A percentile compares a stretch with the other conserved stretches of the same genome.
These are phyloP conservation scores for Hemicordylus capensis DNA, from an alignment of 2,113 vertebrate genomes.

Conservation along the genomic window DNA sequence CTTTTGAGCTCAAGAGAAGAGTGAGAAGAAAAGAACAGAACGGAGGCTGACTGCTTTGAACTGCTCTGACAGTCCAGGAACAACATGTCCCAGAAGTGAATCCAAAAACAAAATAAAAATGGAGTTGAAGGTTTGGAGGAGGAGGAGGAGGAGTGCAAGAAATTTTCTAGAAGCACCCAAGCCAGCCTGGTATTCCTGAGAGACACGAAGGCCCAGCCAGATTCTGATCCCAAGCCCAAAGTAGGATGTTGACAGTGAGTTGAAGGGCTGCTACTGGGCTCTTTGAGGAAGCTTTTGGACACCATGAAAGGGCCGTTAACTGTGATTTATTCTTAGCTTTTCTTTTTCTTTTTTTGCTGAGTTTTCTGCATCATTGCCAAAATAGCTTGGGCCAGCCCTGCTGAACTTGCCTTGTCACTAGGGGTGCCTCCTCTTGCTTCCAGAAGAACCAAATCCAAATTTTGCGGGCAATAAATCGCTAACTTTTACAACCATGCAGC, in stretches of 20 bases:
- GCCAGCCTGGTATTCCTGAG: not conserved
- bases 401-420: not conserved
- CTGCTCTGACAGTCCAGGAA: not conserved
- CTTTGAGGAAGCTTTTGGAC: not conserved
- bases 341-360: not conserved
- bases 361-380: not conserved
- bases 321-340: not conserved
- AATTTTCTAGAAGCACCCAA: not conserved
- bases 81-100: constrained; percentile 22
- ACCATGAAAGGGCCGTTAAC: not conserved
- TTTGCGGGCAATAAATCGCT: not conserved
- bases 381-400: not conserved
- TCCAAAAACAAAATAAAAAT: not conserved
- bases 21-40: not conserved
- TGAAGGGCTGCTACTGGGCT: not conserved
- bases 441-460: not conserved
- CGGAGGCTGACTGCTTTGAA: not conserved
- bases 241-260: not conserved
- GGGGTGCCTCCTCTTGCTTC: not conserved
- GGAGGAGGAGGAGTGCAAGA: not conserved
- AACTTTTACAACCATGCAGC: not conserved
- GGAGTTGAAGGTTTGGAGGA: not conserved
- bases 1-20: not conserved
- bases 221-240: not conserved
- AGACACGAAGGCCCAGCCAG: not conserved